A percentile compares a stretch with the other conserved stretches of the same genome.
Evolutionary conservation across 2,888 invertebrate species (phyloP).

Genomic region (Molanna angustata): DNA sequence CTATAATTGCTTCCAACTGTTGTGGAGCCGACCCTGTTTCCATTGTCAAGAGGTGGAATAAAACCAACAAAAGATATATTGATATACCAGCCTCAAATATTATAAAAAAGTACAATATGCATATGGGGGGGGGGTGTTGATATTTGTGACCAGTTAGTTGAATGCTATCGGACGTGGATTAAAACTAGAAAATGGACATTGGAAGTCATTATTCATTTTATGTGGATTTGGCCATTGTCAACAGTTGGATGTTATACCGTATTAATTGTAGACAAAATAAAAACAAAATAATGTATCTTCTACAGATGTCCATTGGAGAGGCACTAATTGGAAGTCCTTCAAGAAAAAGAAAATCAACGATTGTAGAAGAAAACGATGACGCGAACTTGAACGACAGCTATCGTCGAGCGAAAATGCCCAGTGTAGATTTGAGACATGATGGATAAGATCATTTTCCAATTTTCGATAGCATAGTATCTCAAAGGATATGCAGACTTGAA

Average conservation of each 20-base stretch:
- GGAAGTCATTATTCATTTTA: no score
- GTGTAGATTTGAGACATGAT: background rate
- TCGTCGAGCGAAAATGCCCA: background rate
- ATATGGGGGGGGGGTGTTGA: background rate
- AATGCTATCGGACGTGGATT: background rate
- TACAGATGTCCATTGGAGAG: background rate
- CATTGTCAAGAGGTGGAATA: conserved; percentile 1
- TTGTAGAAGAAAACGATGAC: background rate
- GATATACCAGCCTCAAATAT: background rate
- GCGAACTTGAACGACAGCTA: background rate
- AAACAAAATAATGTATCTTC: background rate
- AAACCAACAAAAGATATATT: background rate
- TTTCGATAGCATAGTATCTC: background rate
- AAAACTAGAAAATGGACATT: background rate
- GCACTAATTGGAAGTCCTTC: background rate
- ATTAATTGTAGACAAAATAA: background rate
- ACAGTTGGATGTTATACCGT: background rate
- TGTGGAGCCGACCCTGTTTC: background rate
- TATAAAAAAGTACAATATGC: background rate
- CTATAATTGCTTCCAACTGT: background rate
- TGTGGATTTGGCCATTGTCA: background rate
- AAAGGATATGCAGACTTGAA: background rate
- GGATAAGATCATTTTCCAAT: background rate
- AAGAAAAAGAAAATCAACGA: no score
- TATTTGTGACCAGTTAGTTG: conserved; percentile 2